Evolutionary conservation across 2,888 invertebrate species (phyloP).

Genomic region (Flexamia atlantica): DNA sequence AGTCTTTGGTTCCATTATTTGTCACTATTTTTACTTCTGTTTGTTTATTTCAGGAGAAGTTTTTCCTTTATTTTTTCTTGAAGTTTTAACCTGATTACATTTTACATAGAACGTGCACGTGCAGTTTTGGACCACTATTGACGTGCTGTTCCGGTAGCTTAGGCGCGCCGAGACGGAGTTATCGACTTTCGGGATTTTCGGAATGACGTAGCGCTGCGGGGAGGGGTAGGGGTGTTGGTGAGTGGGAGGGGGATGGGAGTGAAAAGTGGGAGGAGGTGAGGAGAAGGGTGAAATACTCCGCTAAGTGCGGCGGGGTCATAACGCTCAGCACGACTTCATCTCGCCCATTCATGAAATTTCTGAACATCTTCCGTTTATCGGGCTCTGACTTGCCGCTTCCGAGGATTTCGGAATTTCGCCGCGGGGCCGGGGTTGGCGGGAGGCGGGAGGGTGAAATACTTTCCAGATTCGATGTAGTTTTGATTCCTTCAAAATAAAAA

Average conservation of each 20-base stretch:
- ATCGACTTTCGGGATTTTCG: conserved; percentile 42
- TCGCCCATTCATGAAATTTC: conserved; percentile 46
- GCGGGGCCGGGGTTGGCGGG: too few relatives aligned
- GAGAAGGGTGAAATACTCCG: conserved; percentile 38
- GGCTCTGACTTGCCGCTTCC: neutral
- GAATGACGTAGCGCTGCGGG: conserved; percentile 28
- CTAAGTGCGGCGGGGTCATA: conserved; percentile 55
- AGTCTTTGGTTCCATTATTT: too few relatives aligned
- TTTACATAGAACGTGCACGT: neutral
- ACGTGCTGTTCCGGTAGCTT: neutral
- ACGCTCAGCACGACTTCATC: conserved; percentile 44
- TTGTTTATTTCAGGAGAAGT: too few relatives aligned
- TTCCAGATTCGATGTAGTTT: too few relatives aligned
- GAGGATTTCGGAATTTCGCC: neutral
- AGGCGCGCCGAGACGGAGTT: conserved; percentile 18
- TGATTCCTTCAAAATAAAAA: too few relatives aligned
- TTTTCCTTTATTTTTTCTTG: too few relatives aligned
- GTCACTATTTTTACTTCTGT: too few relatives aligned
- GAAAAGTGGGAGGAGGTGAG: neutral
- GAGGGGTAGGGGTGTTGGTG: neutral
- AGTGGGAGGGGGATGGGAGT: neutral
- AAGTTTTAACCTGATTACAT: neutral
- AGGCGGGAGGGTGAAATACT: neutral
- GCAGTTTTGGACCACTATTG: conserved; percentile 2
- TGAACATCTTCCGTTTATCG: conserved; percentile 36